These are phyloP conservation scores for Halcyon badia DNA, from an alignment of 2,797 vertebrate genomes.

Conservation along the genomic window DNA sequence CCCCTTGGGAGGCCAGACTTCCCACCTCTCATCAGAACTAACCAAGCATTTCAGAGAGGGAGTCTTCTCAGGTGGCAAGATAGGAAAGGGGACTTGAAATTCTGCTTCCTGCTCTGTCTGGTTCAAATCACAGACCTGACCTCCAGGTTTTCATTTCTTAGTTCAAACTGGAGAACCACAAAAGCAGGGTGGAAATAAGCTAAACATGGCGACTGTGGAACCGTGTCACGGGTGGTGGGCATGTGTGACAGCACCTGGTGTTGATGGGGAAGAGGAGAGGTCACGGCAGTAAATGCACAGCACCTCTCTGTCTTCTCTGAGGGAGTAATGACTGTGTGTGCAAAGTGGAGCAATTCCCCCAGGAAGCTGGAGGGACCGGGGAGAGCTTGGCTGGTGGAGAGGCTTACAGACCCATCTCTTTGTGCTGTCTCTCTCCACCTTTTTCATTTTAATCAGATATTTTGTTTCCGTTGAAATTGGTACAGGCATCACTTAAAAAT, in stretches of 20 bases:
- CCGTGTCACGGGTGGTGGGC: fast-evolving
- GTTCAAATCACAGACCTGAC: background rate
- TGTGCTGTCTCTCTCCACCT: background rate
- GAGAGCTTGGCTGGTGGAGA: background rate
- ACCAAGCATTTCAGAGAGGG: background rate
- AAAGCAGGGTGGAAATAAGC: background rate
- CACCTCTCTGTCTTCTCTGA: background rate
- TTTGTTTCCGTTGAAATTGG: conserved; percentile 41
- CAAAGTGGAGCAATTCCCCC: background rate
- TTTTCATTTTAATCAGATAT: conserved; percentile 27
- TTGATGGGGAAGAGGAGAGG: background rate
- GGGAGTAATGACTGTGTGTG: background rate
- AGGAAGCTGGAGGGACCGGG: background rate
- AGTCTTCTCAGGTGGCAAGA: background rate
- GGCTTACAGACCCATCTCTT: background rate
- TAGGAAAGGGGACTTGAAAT: background rate
- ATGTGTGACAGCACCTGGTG: background rate
- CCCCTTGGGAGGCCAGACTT: background rate
- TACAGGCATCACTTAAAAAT: conserved; percentile 38
- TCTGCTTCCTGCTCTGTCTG: background rate
- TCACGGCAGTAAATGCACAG: background rate
- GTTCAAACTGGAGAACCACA: background rate
- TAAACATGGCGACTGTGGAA: background rate
- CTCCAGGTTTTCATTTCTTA: background rate
- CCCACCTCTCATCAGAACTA: background rate